These are phyloP conservation scores for Euleptes europaea DNA, from an alignment of 2,113 vertebrate species.

Conservation along the genomic window DNA sequence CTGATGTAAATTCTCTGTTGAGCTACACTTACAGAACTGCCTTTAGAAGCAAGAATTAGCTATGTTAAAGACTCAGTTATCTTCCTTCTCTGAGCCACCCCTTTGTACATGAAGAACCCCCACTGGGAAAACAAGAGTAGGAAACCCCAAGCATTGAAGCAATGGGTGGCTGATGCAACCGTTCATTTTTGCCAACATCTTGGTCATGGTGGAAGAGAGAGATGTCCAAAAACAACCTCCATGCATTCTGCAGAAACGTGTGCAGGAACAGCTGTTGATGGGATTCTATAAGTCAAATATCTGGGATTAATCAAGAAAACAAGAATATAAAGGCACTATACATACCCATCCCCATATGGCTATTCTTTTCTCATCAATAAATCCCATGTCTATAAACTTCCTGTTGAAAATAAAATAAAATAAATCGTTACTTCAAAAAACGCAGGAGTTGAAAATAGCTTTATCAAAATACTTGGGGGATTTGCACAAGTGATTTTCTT, in stretches of 20 bases:
- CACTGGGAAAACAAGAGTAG: background rate
- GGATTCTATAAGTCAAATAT: background rate
- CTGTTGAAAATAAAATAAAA: slow-evolving; percentile 71
- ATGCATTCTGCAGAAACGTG: background rate
- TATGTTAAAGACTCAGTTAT: background rate
- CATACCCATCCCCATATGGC: slow-evolving; percentile 88
- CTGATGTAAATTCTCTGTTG: background rate
- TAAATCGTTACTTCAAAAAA: slow-evolving; percentile 48
- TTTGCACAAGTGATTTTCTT: slow-evolving; percentile 10
- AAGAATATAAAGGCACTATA: slow-evolving; percentile 15
- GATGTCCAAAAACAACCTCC: background rate
- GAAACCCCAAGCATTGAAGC: background rate
- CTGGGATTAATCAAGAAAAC: background rate
- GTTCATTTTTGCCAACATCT: background rate
- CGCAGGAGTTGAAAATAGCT: background rate
- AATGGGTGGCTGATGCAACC: background rate
- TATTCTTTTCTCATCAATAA: slow-evolving; percentile 83
- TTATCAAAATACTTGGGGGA: slow-evolving; percentile 52
- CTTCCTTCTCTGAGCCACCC: too few species aligned
- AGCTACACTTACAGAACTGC: background rate
- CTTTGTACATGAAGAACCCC: background rate
- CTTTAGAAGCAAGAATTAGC: background rate
- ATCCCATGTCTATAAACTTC: slow-evolving; percentile 85
- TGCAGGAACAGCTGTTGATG: background rate
- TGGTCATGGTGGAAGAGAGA: too few species aligned